Evolutionary conservation across 2,113 vertebrate genomes (phyloP).

Genomic region (Uria aalge): DNA sequence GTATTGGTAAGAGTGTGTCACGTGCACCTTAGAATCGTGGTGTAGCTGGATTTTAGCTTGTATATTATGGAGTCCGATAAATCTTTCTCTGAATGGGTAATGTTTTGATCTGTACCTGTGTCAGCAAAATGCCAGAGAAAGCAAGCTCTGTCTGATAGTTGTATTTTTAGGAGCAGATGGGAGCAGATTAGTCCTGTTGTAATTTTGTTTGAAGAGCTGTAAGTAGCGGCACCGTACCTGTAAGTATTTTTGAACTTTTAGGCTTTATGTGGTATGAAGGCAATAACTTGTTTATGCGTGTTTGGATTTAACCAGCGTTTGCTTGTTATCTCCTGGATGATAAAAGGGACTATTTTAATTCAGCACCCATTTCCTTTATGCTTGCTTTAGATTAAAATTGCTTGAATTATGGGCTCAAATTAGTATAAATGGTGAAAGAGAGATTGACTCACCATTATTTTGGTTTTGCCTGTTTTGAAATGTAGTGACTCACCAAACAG

Average conservation of each 20-base stretch:
- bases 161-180: not conserved
- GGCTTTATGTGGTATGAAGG: not conserved
- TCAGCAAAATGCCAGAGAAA: not conserved
- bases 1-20: not conserved
- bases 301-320: not conserved
- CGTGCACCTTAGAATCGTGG: not conserved
- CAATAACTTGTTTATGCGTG: not conserved
- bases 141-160: not conserved
- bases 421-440: not conserved
- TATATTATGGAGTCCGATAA: accelerated
- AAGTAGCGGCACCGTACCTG: not conserved
- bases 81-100: not conserved
- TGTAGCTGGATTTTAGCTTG: not conserved
- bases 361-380: accelerated
- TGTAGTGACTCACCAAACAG: not conserved
- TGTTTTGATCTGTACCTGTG: not conserved
- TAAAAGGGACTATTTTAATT: not conserved
- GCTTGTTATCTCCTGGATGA: not conserved
- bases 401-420: not conserved
- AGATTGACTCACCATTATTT: not conserved
- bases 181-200: not conserved
- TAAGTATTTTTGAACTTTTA: not conserved
- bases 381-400: not conserved
- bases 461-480: not conserved
- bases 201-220: not conserved